Percentiles rank a stretch among this genome's conserved stretches.
phyloP scores from a whole-genome alignment of 2,888 invertebrate species.

The Griposia aprilina region DNA sequence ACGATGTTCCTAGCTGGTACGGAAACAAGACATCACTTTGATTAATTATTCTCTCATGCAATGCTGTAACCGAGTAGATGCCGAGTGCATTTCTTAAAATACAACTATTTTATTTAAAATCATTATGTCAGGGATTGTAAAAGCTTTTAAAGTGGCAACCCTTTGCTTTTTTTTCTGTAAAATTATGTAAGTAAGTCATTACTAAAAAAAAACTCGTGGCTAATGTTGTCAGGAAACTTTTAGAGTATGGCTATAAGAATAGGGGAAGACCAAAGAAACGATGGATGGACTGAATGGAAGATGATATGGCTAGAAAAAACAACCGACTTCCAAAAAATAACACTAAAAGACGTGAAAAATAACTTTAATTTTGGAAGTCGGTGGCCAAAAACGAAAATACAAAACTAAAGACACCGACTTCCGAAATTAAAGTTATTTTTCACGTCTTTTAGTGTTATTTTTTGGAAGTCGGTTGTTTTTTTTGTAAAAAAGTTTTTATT shows the following conservation, averaged over 20 bases:
- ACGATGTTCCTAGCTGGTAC: conserved; percentile 8
- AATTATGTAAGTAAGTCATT: neutral
- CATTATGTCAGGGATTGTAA: neutral
- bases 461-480: too few species aligned
- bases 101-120: neutral
- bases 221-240: neutral
- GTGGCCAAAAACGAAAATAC: too few species aligned
- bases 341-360: too few species aligned
- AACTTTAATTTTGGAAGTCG: too few species aligned
- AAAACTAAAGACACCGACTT: too few species aligned
- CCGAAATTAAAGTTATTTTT: too few species aligned
- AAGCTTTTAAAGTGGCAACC: neutral
- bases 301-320: too few species aligned
- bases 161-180: neutral
- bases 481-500: too few species aligned
- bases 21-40: conserved; percentile 23
- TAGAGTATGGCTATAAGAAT: neutral
- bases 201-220: neutral
- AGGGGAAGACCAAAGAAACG: too few species aligned
- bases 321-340: too few species aligned
- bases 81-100: conserved; percentile 1
- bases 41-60: conserved; percentile 23
- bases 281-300: too few species aligned
- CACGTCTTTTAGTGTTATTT: too few species aligned
- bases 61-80: neutral